Evolutionary conservation across 2,113 vertebrate genomes (phyloP), one percentile per base, ranked within the genome.

Genomic region (Actenoides hombroni): DNA sequence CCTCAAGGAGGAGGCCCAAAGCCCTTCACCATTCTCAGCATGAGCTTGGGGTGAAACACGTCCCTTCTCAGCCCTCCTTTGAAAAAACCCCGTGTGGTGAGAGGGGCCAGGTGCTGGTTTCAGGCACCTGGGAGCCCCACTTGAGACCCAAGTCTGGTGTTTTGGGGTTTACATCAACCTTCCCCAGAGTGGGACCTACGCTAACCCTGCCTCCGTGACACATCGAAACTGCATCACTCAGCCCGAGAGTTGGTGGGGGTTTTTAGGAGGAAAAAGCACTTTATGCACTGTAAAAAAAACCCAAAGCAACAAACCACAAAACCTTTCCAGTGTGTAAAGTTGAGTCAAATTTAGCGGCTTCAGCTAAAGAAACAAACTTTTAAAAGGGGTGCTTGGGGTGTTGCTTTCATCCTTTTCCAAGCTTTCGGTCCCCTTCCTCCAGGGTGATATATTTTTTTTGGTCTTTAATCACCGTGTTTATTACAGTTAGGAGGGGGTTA

Each of bases 221-320:
- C 91, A 94, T 64, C 37, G 80, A 92, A 96, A 96, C 93, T 91
- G 54, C 79, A 79, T 39, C 67, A 24, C 88, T 79, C 6, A 3
- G 19, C 75, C 79, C 1, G 44, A 3, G 49, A 92, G 95, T 88
- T 44, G 75, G 79, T 57, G 96, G 94, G 92, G 95, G 29, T 48
- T 94, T 97, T 85, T 68, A 68, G 26, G 54, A 95, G 90, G 77
- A 96, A 95, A 93, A 95, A 75, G 37, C 86, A 75, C 85, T 87
- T 63, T 84, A 84, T 61, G 94, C 46, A 39, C 57, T 6, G 7
- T 60, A 59, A 83, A 94, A 91, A 88, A 40, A 81, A 23, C 16
- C 40, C 40, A 69, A 39, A 20, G 23, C n/a, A 39, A 25, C 20
- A n/a, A 54, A 92, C 95, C 74, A 0, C 93, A 96, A 93, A 95